These are phyloP conservation scores for Acleris literana DNA, from an alignment of 2,888 invertebrate genomes.

Conservation along the genomic window DNA sequence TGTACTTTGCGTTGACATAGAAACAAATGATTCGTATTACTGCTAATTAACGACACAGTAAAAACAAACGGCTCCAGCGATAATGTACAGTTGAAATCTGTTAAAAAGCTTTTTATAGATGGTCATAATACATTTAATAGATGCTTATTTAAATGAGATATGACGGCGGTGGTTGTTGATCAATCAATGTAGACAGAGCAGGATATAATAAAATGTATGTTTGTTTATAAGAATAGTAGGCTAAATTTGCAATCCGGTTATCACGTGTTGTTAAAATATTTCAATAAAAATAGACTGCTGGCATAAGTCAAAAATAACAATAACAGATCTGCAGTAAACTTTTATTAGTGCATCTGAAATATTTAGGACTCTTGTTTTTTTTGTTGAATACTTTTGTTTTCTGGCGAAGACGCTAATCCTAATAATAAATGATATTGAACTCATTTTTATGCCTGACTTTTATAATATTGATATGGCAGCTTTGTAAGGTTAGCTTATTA, in stretches of 20 bases:
- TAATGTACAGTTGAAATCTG: slow-evolving; percentile 35
- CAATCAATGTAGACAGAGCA: slow-evolving; percentile 29
- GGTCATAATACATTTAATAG: slow-evolving; percentile 27
- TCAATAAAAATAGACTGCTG: no score
- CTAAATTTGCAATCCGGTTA: slow-evolving; percentile 5
- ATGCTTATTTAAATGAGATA: slow-evolving; percentile 20
- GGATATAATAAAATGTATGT: slow-evolving; percentile 24
- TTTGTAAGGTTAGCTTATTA: no score
- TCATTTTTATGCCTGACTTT: no score
- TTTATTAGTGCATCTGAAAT: no score
- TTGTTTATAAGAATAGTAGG: slow-evolving; percentile 3
- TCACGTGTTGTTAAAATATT: no score
- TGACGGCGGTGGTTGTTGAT: slow-evolving; percentile 22
- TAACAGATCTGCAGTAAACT: no score
- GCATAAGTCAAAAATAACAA: no score
- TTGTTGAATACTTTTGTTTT: no score
- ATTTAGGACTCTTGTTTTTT: no score
- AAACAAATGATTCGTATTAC: slow-evolving; percentile 34
- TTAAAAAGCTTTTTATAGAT: slow-evolving; percentile 28
- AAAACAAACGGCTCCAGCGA: slow-evolving; percentile 29
- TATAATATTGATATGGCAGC: no score
- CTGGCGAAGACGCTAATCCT: no score
- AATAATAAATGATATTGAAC: no score
- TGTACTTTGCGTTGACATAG: slow-evolving; percentile 17
- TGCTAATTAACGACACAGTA: slow-evolving; percentile 25